phyloP scores from a whole-genome alignment of 2,888 invertebrate genomes.

The Diogma glabrata region DNA sequence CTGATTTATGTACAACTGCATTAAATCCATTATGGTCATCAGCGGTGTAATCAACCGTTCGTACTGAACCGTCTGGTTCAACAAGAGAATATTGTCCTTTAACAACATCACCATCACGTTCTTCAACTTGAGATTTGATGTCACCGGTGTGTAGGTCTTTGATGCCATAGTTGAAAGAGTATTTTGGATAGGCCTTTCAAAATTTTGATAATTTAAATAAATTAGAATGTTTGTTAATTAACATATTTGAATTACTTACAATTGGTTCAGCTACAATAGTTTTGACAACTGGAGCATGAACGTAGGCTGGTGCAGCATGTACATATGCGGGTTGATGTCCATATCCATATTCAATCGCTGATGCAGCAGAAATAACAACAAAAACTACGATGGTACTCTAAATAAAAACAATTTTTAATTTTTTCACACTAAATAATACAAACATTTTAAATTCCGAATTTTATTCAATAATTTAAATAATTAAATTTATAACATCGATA shows the following conservation, averaged over 20 bases:
- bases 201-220: no score
- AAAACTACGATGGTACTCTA: constrained; percentile 32
- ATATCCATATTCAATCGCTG: constrained; percentile 35
- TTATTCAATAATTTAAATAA: no score
- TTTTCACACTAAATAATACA: no score
- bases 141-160: constrained; percentile 62
- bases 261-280: constrained; percentile 28
- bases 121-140: constrained; percentile 56
- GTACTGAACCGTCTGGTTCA: constrained; percentile 39
- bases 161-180: constrained; percentile 57
- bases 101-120: constrained; percentile 58
- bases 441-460: no score
- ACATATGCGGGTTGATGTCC: constrained; percentile 28
- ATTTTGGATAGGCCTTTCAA: constrained; percentile 60
- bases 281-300: constrained; percentile 23
- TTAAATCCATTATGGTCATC: constrained; percentile 61
- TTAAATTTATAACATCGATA: no score
- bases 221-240: no score
- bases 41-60: constrained; percentile 52
- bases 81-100: constrained; percentile 50
- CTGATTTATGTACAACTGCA: constrained; percentile 53
- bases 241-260: no score
- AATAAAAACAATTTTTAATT: no score
- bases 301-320: constrained; percentile 19
- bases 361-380: constrained; percentile 31